Percentiles rank a stretch among this genome's conserved stretches.
Conservation (phyloP, 2,797 vertebrate species). For the Anabacerthia variegaticeps region DNA sequence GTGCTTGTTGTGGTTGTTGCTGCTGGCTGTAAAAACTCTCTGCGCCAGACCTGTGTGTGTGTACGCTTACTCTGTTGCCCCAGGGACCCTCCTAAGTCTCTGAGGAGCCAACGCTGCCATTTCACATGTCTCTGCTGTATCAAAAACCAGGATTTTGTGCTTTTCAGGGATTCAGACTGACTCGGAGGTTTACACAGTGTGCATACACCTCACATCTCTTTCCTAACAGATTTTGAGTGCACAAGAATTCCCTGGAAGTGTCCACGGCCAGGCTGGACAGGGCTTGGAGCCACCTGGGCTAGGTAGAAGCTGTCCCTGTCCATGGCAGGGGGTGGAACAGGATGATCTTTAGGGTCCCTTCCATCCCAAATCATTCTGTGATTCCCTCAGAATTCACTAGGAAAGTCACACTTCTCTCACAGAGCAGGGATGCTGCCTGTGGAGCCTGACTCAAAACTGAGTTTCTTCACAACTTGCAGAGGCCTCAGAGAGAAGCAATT, state of each 20-base stretch:
- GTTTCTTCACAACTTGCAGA: accelerated
- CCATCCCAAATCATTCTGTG: accelerated
- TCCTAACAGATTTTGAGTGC: accelerated
- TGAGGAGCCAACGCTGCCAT: background rate
- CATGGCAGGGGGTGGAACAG: accelerated
- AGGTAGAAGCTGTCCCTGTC: background rate
- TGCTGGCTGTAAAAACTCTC: no score
- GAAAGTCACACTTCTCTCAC: background rate
- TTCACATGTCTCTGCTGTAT: background rate
- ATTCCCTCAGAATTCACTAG: background rate
- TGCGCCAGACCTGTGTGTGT: no score
- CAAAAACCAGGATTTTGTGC: no score
- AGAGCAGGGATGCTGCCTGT: no score
- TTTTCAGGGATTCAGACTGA: background rate
- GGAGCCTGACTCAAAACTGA: background rate
- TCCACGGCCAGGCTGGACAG: background rate
- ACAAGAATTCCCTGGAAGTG: background rate
- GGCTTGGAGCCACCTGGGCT: background rate
- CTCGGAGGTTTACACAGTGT: no score
- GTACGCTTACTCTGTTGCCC: no score
- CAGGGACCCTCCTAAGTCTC: no score
- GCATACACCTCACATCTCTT: accelerated
- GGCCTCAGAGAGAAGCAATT: background rate
- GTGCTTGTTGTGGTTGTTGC: no score
- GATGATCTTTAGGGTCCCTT: accelerated